Evolutionary conservation across 2,888 invertebrate species (phyloP).

Genomic region (Drosophila lutescens): DNA sequence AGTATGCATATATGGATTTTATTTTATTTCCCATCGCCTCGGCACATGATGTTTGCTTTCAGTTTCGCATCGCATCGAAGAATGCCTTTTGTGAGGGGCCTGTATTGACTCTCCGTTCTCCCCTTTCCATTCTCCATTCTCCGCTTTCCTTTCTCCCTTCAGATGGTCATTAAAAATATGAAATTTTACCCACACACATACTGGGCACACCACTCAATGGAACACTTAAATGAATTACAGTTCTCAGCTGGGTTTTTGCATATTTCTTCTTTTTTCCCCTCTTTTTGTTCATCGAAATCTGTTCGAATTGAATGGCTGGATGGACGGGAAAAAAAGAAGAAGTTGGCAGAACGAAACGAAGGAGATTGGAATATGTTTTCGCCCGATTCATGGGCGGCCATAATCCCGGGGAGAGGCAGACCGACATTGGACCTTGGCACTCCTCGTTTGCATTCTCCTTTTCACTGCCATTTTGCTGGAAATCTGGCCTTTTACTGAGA

Average conservation of each 20-base stretch:
- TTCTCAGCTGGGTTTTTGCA: constrained; percentile 36
- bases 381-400: constrained; percentile 17
- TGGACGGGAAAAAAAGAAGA: constrained; percentile 12
- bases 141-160: constrained; percentile 7
- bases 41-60: constrained; percentile 31
- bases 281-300: constrained; percentile 36
- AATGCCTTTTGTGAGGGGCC: constrained; percentile 26
- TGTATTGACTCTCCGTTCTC: constrained; percentile 44
- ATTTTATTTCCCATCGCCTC: constrained; percentile 24
- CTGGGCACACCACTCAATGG: constrained; percentile 34
- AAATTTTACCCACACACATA: constrained; percentile 48
- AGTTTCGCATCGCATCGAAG: constrained; percentile 30
- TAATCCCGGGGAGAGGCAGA: constrained; percentile 11
- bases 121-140: constrained; percentile 3
- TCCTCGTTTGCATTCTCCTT: constrained; percentile 20
- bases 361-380: constrained; percentile 34
- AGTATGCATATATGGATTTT: constrained; percentile 41
- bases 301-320: constrained; percentile 41
- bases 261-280: neutral
- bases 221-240: constrained; percentile 70
- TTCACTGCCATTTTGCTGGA: constrained; percentile 10
- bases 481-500: constrained; percentile 15
- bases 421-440: constrained; percentile 26
- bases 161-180: constrained; percentile 75
- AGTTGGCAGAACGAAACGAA: neutral